Conservation (phyloP, 2,888 invertebrate species). For the Cryptocheilus praepositus region DNA sequence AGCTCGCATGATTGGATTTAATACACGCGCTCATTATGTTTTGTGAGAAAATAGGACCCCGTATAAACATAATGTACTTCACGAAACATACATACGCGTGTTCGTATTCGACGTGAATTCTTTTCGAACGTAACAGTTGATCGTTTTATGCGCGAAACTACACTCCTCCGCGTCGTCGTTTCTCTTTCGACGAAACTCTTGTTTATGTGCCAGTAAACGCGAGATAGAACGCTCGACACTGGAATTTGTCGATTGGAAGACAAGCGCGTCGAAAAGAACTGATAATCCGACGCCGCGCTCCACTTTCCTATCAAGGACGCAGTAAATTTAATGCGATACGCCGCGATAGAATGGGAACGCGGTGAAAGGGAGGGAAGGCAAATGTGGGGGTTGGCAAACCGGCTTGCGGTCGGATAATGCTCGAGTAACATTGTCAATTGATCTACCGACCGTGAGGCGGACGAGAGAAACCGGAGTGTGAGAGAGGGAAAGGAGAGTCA, state of each 20-base stretch:
- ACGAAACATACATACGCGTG: too few species aligned
- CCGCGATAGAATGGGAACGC: conserved; percentile 54
- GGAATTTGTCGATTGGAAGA: conserved; percentile 60
- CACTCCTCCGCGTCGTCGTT: not conserved
- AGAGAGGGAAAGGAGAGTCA: conserved; percentile 30
- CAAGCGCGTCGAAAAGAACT: conserved; percentile 52
- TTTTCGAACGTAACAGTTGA: too few species aligned
- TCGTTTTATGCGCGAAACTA: too few species aligned
- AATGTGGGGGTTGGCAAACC: conserved; percentile 13
- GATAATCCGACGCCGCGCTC: conserved; percentile 63
- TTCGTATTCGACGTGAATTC: too few species aligned
- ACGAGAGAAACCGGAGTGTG: conserved; percentile 19
- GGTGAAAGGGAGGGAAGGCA: conserved; percentile 35
- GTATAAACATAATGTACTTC: too few species aligned
- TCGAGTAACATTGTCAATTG: conserved; percentile 66
- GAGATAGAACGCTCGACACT: conserved; percentile 2
- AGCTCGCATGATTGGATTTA: too few species aligned
- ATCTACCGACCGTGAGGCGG: conserved; percentile 62
- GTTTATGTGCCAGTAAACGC: not conserved
- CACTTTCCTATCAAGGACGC: conserved; percentile 67
- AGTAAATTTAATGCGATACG: conserved; percentile 69
- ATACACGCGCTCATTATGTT: too few species aligned
- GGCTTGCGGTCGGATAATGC: conserved; percentile 50
- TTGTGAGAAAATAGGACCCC: too few species aligned
- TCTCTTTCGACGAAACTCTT: not conserved